Evolutionary conservation across 2,797 vertebrate genomes (phyloP).

Genomic region (Pempheris klunzingeri): DNA sequence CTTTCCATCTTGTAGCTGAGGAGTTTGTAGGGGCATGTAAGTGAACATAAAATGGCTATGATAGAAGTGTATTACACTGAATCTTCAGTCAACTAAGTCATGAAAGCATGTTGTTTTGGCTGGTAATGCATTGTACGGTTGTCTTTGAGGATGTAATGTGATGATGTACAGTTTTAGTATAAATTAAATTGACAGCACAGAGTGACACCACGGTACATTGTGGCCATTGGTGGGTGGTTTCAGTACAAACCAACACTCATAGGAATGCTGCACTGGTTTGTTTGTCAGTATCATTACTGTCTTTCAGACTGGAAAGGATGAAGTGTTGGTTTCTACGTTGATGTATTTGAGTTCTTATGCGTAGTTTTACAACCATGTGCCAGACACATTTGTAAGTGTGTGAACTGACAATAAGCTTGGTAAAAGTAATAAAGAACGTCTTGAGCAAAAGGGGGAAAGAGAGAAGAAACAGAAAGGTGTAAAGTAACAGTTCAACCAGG

Average conservation of each 20-base stretch:
- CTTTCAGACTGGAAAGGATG: neutral
- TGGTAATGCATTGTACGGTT: neutral
- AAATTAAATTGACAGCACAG: neutral
- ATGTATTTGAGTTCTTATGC: no score
- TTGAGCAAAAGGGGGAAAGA: neutral
- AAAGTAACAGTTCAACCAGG: neutral
- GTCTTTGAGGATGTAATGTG: neutral
- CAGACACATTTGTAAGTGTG: neutral
- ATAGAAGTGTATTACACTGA: constrained; percentile 14
- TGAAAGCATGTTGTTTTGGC: constrained; percentile 15
- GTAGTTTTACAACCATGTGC: neutral
- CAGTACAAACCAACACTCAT: neutral
- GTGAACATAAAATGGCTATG: constrained; percentile 28
- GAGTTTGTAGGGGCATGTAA: constrained; percentile 26
- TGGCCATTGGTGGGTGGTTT: neutral
- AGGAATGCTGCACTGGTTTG: neutral
- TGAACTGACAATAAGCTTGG: neutral
- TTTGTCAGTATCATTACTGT: neutral
- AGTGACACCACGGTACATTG: no score
- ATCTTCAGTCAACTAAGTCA: constrained; percentile 16
- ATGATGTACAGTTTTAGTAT: neutral
- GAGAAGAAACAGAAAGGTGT: neutral
- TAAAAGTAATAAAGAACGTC: neutral
- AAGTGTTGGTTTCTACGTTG: neutral
- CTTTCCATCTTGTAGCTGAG: constrained; percentile 11